Evolutionary conservation across 2,113 vertebrate genomes (phyloP), one percentile per base, ranked within the genome.

Genomic region (Petrocephalus microphthalmus): DNA sequence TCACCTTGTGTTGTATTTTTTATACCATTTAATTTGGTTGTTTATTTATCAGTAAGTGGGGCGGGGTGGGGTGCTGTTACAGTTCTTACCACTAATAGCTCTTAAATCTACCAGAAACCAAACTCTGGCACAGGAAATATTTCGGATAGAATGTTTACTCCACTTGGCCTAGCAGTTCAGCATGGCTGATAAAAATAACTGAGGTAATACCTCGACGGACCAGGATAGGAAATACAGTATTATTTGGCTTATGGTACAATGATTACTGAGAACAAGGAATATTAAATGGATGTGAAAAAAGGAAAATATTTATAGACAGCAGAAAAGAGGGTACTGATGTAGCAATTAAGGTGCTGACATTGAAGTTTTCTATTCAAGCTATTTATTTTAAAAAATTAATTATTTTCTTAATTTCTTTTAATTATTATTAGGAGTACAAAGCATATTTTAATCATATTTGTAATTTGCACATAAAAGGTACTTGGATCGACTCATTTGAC

Each of bases 391-490:
- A 11, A 22, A 90, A 51, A 25, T 57, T n/a, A n/a, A 89, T 88
- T 88, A 54, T 60, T 33, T 85, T 84, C 86, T 20, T 90, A 11
- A 71, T 87, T 89, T 25, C 89, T 19, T 88, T 91, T 92, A 83
- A 92, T 90, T 91, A 78, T 83, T 91, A 87, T 90, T 86, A 94
- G 92, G 86, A 93, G 90, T 93, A 92, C 92, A 94, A 93, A 93
- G 91, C 92, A 89, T 60, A 86, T 67, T 90, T 92, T 86, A 74
- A 56, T 88, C 54, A 87, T 86, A 91, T 89, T 45, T 82, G 91
- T 93, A 60, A 94, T 95, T 95, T 94, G 82, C 94, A 94, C 90
- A 93, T 95, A 88, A 94, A 94, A 95, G 93, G 87, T n/a, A 13
- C 90, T 91, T 91, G 91, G 71, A 89, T 52, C 60, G 86, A 90